Base-by-base conservation (phyloP, 1,140 invertebrate species). In the Mycetomoellerius zeteki region DNA sequence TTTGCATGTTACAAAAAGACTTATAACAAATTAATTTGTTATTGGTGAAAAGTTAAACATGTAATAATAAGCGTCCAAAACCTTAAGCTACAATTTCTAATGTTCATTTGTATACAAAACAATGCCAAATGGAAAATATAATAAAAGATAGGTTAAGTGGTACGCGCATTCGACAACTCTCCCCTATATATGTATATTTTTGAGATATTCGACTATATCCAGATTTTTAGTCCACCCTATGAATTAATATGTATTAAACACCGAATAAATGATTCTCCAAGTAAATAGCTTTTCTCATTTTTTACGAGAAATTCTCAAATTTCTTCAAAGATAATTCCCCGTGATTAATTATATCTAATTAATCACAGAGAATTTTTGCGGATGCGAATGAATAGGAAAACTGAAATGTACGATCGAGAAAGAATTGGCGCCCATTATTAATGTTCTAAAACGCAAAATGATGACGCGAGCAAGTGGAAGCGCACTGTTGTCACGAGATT, bases 361-460 rank as follows among this genome's bases (percentile, higher is more conserved):
- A 43, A 72, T 73, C 8, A 27, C 33, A 33, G 67, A 30, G 21
- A 27, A 37, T 27, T 47, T 50, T 71, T 37, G n/a, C 16, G 21
- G 2, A 60, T 21, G 10, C 27, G 60, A n/a, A 47, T 5, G 7
- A 47, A 24, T 30, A 19, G 27, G 16, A 78, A 52, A 65, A 78
- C 21, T 21, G 30, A 62, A 12, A 62, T 16, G 19, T 64, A 27
- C 58, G 33, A 27, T 16, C 2, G 12, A 64, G 58, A 77, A 19
- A 30, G 19, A 47, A n/a, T 43, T 64, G 8, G 56, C 56, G 37
- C 0, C 5, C 64, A 16, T 67, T 69, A 71, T 71, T 73, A 73
- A 82, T 73, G 67, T 60, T 19, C 14, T n/a, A 47, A 73, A 58
- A 62, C 3, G 16, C 21, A n/a, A 69, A 37, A 37, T n/a, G 56